These are phyloP conservation scores for Pseudanteris insignis DNA, from an alignment of 2,888 invertebrate species.

Conservation along the genomic window DNA sequence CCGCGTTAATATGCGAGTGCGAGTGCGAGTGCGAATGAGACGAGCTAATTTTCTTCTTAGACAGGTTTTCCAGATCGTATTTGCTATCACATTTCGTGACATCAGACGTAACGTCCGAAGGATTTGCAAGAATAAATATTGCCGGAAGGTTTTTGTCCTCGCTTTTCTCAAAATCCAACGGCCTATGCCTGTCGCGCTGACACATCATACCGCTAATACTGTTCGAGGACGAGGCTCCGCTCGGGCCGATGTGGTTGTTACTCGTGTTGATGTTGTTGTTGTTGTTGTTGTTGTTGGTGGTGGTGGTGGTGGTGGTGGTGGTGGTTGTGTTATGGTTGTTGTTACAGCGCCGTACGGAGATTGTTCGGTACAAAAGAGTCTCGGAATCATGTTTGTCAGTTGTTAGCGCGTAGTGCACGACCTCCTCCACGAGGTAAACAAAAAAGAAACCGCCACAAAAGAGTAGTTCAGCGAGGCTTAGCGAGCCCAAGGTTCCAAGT, in stretches of 20 bases:
- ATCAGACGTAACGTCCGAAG: conserved; percentile 46
- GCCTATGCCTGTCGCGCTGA: conserved; percentile 1
- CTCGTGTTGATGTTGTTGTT: conserved; percentile 64
- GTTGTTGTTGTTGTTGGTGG: too few relatives aligned
- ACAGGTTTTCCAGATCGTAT: conserved; percentile 38
- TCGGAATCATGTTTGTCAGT: conserved; percentile 64
- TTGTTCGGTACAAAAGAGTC: conserved; percentile 68
- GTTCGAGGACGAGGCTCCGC: conserved; percentile 40
- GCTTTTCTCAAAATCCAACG: neutral
- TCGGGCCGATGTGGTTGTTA: conserved; percentile 54
- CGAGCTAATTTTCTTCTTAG: conserved; percentile 25
- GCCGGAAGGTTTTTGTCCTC: conserved; percentile 49
- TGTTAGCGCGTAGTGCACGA: conserved; percentile 70
- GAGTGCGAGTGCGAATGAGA: too few relatives aligned
- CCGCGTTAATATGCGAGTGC: conserved; percentile 37
- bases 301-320: conserved; percentile 59
- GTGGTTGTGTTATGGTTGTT: conserved; percentile 48
- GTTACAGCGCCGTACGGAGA: conserved; percentile 69
- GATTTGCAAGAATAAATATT: conserved; percentile 55
- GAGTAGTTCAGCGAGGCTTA: conserved; percentile 68
- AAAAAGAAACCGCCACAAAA: conserved; percentile 74
- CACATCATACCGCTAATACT: conserved; percentile 13
- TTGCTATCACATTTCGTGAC: conserved; percentile 38
- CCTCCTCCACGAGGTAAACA: conserved; percentile 73
- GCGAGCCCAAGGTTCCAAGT: conserved; percentile 66